Percentiles rank a stretch among this genome's conserved stretches.
Conservation (phyloP, 2,797 vertebrate genomes). For the Otus scops region DNA sequence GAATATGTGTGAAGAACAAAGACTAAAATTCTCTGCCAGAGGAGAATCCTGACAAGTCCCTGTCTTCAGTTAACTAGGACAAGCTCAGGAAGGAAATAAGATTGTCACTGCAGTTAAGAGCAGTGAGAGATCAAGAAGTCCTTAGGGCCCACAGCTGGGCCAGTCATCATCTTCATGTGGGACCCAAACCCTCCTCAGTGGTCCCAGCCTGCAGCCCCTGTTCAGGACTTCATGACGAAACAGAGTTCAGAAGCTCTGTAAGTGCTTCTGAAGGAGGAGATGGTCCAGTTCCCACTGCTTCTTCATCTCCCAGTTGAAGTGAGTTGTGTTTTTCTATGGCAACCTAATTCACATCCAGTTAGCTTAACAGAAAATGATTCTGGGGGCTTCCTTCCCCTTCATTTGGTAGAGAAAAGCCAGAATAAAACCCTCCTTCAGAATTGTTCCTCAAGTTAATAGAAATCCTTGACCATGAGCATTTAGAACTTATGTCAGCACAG, state of each 20-base stretch:
- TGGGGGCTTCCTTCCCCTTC: not conserved
- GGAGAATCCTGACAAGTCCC: not conserved
- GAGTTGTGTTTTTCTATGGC: not conserved
- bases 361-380: not conserved
- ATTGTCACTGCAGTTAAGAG: not conserved
- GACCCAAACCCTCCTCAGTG: not conserved
- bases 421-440: not conserved
- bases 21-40: not conserved
- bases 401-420: not conserved
- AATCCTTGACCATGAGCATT: not conserved
- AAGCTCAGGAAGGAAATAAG: not conserved
- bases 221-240: not conserved
- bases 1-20: not conserved
- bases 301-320: not conserved
- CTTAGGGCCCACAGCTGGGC: not conserved
- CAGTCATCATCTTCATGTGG: not conserved
- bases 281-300: not conserved
- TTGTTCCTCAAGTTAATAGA: not conserved
- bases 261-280: not conserved
- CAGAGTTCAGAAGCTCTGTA: not conserved
- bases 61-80: not conserved
- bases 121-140: not conserved
- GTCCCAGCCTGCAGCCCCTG: not conserved
- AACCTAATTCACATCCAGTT: not conserved
- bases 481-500: not conserved